Base-by-base conservation (phyloP, 2,888 invertebrate species). In the Arge pagana region DNA sequence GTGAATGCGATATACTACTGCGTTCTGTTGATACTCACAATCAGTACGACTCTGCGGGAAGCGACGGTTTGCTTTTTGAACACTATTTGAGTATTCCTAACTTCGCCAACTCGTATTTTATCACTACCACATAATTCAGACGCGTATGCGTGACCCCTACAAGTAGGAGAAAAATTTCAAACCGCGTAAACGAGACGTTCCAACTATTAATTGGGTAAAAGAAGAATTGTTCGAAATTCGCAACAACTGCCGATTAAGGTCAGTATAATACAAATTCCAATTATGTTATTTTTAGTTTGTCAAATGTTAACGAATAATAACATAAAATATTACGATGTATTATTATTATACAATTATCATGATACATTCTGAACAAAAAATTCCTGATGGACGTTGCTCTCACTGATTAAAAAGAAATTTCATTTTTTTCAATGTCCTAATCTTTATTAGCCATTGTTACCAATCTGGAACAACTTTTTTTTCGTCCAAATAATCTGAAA, bases 401-500 rank as follows among this genome's bases (percentile, higher is more conserved):
- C 15, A 16, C 13, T 35, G 16, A 35, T 2, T 3, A 15, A 15
- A 35, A 35, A 15, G 1, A 15, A 15, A 8, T 5, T 35, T 35
- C 2, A 18, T 35, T 35, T 35, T 35, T 15, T 15, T 2, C 0
- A 35, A 18, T 35, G 4, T 35, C 18, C 3, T 35, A 13, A 35
- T 35, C 35, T n/a, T 35, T 35, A 35, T 35, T 8, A 15, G 35
- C 35, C 35, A 10, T 35, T 35, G 11, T 13, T 35, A 15, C 35
- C 13, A 35, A 35, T 35, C 10, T 35, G 13, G 2, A 13, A 35
- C 35, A 31, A 31, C 10, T 35, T 35, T 35, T 35, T 35, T 35
- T 35, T 35, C 35, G 35, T 35, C 35, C 11, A 35, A 35, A 35
- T n/a, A n/a, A n/a, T n/a, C n/a, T n/a, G n/a, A n/a, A n/a, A n/a